These are phyloP conservation scores for Rostratula benghalensis DNA, from an alignment of 2,113 vertebrate genomes.

Conservation along the genomic window DNA sequence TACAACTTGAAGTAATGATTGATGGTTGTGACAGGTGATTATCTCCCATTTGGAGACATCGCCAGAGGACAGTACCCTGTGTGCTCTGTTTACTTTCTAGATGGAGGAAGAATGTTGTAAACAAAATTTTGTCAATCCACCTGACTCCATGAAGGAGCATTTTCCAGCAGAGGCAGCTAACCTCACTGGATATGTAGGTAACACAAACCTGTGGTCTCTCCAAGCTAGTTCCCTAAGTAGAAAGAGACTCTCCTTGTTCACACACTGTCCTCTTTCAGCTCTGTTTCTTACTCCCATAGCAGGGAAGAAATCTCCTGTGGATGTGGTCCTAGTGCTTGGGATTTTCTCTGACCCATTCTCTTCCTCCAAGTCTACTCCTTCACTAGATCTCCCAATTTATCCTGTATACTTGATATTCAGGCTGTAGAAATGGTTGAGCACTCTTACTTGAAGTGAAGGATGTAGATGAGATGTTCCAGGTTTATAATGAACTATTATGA, in stretches of 20 bases:
- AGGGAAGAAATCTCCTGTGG: background rate
- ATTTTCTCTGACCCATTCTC: background rate
- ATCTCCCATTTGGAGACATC: background rate
- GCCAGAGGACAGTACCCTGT: background rate
- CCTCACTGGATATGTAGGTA: background rate
- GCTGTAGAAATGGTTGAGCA: background rate
- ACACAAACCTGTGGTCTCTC: background rate
- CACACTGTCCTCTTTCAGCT: background rate
- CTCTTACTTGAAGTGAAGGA: fast-evolving
- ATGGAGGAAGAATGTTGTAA: background rate
- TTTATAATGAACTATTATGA: background rate
- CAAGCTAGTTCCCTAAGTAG: background rate
- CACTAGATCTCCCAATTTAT: background rate
- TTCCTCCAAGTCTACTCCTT: background rate
- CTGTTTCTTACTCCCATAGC: background rate
- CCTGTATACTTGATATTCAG: background rate
- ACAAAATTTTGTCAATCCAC: background rate
- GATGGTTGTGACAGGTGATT: background rate
- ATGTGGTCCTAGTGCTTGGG: background rate
- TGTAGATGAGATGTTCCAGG: background rate
- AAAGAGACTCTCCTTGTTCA: background rate
- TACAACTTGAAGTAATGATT: background rate
- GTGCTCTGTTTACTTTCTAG: background rate
- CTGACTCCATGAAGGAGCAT: background rate
- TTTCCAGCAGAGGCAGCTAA: background rate